These are phyloP conservation scores for Sebastes taczanowskii DNA, from an alignment of 2,797 vertebrate species.

Conservation along the genomic window DNA sequence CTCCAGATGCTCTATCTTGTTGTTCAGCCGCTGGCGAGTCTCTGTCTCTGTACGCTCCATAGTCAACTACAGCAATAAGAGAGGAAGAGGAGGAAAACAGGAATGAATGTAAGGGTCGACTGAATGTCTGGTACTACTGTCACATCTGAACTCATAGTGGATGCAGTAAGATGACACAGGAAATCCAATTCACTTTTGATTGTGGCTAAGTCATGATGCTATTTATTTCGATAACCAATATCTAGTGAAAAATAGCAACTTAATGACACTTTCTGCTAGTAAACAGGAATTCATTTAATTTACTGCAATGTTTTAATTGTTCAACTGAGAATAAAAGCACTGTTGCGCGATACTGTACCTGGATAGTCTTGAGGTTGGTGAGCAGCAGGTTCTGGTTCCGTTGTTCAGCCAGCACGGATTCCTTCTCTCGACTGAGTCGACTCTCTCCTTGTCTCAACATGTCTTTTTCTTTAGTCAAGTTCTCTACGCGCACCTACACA, in stretches of 20 bases:
- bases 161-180: not conserved
- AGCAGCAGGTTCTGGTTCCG: constrained; percentile 93
- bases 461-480: constrained; percentile 93
- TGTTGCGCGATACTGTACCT: constrained; percentile 68
- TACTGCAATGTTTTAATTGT: not conserved
- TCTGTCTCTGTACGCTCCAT: constrained; percentile 93
- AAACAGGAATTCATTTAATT: not conserved
- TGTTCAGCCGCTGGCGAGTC: constrained; percentile 89
- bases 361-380: constrained; percentile 93
- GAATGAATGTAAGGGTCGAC: not conserved
- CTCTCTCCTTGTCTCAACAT: constrained; percentile 91
- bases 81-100: not conserved
- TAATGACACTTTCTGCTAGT: not conserved
- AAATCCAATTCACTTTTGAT: not conserved
- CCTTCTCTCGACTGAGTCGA: constrained; percentile 89
- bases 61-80: constrained; percentile 81
- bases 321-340: not conserved
- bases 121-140: not conserved
- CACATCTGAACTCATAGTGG: not conserved
- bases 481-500: constrained; percentile 89
- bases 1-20: constrained; percentile 89
- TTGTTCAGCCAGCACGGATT: constrained; percentile 90
- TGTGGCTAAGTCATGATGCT: not conserved
- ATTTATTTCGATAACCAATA: not conserved
- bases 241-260: not conserved